Conservation (phyloP, 2,113 vertebrate genomes). For the Ceyx margarethae region DNA sequence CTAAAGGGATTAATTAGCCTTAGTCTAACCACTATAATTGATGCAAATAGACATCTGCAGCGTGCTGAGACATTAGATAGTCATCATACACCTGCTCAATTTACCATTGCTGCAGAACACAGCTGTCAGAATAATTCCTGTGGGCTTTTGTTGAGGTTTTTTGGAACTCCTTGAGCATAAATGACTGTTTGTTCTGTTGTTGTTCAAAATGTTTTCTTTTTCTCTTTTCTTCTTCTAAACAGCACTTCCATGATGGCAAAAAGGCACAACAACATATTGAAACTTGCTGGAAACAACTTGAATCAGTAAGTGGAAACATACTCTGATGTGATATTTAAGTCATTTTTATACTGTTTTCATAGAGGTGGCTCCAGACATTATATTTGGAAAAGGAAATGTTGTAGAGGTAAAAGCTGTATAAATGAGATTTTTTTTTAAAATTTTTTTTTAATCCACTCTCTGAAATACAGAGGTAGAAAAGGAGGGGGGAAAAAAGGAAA, state of each 20-base stretch:
- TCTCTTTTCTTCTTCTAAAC: constrained; percentile 2
- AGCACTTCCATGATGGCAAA: constrained; percentile 96
- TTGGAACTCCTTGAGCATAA: constrained; percentile 12
- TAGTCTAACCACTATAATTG: constrained; percentile 51
- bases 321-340: neutral
- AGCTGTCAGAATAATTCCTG: constrained; percentile 39
- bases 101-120: neutral
- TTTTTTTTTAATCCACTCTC: neutral
- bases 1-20: constrained; percentile 63
- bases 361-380: neutral
- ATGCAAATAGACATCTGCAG: constrained; percentile 65
- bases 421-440: neutral
- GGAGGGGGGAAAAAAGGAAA: neutral
- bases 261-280: constrained; percentile 97
- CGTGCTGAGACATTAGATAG: constrained; percentile 45
- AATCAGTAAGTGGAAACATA: constrained; percentile 81
- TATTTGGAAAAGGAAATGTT: neutral
- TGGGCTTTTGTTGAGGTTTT: neutral
- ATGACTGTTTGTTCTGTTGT: constrained; percentile 3
- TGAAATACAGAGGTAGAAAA: neutral
- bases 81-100: constrained; percentile 46
- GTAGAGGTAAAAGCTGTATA: neutral
- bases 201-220: neutral
- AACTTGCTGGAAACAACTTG: constrained; percentile 95
- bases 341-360: neutral